Evolutionary conservation across 2,797 vertebrate species (phyloP).

Genomic region (Poeciliopsis presidionis): DNA sequence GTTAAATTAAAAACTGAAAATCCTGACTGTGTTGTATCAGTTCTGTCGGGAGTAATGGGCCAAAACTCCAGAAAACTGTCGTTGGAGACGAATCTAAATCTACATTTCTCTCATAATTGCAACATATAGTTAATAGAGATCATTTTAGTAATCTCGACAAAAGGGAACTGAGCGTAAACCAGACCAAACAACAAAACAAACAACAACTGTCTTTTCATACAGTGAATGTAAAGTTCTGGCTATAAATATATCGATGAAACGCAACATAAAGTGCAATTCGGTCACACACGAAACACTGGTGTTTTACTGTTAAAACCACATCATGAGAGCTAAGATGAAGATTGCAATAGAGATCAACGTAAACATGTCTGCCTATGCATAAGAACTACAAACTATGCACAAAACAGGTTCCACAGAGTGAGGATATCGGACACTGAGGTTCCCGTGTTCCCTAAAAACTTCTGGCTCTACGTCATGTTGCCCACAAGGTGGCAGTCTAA

Average conservation of each 20-base stretch:
- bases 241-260: slow-evolving; percentile 28
- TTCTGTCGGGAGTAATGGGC: background rate
- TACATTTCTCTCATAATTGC: background rate
- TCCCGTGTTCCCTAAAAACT: slow-evolving; percentile 4
- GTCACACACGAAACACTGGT: slow-evolving; percentile 45
- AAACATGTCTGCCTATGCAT: slow-evolving; percentile 17
- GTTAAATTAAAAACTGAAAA: background rate
- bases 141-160: background rate
- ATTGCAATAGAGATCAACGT: slow-evolving; percentile 20
- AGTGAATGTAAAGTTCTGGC: background rate
- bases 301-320: slow-evolving; percentile 42
- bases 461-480: slow-evolving; percentile 13
- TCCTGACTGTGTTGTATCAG: background rate
- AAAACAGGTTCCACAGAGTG: slow-evolving; percentile 23
- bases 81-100: background rate
- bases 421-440: slow-evolving; percentile 14
- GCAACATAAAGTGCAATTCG: slow-evolving; percentile 76
- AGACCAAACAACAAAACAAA: background rate
- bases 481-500: slow-evolving; percentile 65
- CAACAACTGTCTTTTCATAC: background rate
- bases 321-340: slow-evolving; percentile 25
- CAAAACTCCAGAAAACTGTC: background rate
- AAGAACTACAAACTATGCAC: slow-evolving; percentile 15
- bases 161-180: background rate
- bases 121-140: background rate